Conservation (phyloP, 1,140 invertebrate species). For the Ephestia elutella region DNA sequence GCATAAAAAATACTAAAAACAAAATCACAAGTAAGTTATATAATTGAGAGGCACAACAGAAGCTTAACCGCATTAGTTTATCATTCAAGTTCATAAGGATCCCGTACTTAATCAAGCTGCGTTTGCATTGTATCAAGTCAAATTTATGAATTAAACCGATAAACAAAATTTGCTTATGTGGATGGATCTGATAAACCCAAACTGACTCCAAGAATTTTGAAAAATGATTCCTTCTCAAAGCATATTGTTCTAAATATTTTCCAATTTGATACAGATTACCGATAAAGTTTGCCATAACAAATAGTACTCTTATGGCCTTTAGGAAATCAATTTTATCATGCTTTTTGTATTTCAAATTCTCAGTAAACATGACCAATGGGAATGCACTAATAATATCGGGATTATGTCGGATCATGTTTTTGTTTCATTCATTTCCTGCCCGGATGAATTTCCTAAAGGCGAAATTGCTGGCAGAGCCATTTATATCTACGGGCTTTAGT, state of each 20-base stretch:
- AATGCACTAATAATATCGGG: not conserved
- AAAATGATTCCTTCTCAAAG: too few relatives aligned
- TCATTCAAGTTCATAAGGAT: not conserved
- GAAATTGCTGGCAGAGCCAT: not conserved
- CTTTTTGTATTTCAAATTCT: too few relatives aligned
- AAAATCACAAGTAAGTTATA: not conserved
- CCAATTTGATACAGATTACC: too few relatives aligned
- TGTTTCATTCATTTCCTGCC: slow-evolving; percentile 10
- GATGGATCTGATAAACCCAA: too few relatives aligned
- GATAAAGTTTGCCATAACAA: too few relatives aligned
- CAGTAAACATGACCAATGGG: slow-evolving; percentile 3
- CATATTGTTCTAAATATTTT: too few relatives aligned
- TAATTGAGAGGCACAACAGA: not conserved
- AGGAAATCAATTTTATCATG: too few relatives aligned
- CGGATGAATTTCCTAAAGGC: not conserved
- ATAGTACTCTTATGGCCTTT: too few relatives aligned
- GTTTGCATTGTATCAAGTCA: not conserved
- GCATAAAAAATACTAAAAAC: too few relatives aligned
- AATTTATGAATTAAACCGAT: too few relatives aligned
- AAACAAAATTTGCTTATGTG: too few relatives aligned
- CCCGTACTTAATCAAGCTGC: not conserved
- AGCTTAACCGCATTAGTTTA: not conserved
- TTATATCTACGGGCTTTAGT: not conserved
- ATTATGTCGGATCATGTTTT: slow-evolving; percentile 11
- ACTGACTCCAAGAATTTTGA: too few relatives aligned